phyloP scores from a whole-genome alignment of 2,888 invertebrate genomes.

The Pandemis heparana region DNA sequence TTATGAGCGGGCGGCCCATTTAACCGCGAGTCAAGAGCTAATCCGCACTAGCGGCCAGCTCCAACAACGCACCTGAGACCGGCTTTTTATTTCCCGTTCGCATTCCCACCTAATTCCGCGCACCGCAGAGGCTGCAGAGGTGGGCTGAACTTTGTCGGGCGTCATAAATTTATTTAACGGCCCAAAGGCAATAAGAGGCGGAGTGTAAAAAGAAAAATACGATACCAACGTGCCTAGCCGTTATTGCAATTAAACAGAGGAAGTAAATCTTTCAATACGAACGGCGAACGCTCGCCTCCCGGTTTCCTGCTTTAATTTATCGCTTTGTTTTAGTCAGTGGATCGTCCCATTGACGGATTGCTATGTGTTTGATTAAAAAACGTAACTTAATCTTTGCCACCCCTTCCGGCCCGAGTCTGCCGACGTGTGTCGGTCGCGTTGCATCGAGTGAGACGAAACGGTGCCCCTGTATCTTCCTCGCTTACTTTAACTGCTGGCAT shows the following conservation, averaged over 20 bases:
- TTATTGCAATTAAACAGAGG: constrained; percentile 86
- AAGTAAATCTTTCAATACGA: constrained; percentile 86
- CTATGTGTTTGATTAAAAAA: constrained; percentile 84
- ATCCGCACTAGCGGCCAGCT: constrained; percentile 67
- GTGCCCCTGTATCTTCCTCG: constrained; percentile 18
- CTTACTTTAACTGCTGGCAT: constrained; percentile 31
- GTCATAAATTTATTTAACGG: constrained; percentile 86
- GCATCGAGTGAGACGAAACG: constrained; percentile 20
- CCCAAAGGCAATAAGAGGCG: constrained; percentile 85
- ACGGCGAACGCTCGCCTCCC: constrained; percentile 79
- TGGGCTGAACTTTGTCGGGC: constrained; percentile 84
- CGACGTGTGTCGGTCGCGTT: constrained; percentile 44
- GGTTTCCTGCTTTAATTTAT: constrained; percentile 83
- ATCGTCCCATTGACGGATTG: constrained; percentile 83
- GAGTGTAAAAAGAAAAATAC: constrained; percentile 86
- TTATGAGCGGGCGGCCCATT: constrained; percentile 79
- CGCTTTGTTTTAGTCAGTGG: constrained; percentile 83
- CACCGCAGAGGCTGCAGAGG: constrained; percentile 73
- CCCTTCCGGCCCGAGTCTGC: constrained; percentile 60
- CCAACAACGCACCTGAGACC: constrained; percentile 80
- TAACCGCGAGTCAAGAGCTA: constrained; percentile 81
- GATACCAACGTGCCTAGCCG: constrained; percentile 86
- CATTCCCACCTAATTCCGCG: constrained; percentile 83
- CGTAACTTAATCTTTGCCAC: constrained; percentile 71
- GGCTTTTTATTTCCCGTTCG: constrained; percentile 79